These are phyloP conservation scores for Apis laboriosa DNA, from an alignment of 1,140 invertebrate species.

Conservation along the genomic window DNA sequence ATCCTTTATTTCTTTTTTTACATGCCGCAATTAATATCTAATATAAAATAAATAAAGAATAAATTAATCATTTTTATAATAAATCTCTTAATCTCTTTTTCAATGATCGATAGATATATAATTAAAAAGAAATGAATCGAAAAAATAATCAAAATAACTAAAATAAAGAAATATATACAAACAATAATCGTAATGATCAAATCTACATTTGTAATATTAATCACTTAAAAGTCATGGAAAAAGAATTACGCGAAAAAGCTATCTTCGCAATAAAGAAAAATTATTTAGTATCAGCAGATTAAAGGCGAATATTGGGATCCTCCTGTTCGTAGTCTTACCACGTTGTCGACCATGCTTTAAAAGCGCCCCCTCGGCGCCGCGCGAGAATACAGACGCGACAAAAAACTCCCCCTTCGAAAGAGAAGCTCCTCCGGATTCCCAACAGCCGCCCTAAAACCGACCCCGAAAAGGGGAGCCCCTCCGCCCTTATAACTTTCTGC, in stretches of 20 bases:
- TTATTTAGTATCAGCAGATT: conserved; percentile 33
- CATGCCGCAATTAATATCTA: no score
- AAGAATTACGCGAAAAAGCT: background rate
- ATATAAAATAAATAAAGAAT: no score
- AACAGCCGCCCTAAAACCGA: conserved; percentile 52
- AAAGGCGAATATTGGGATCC: conserved; percentile 11
- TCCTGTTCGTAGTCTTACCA: conserved; percentile 7
- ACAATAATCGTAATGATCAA: no score
- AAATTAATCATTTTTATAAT: no score
- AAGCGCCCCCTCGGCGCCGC: conserved; percentile 69
- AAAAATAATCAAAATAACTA: no score
- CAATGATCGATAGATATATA: no score
- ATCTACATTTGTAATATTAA: no score
- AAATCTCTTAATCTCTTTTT: no score
- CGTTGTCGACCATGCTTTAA: conserved; percentile 49
- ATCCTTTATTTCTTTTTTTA: no score
- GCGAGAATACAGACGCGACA: conserved; percentile 66
- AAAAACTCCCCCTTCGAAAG: conserved; percentile 62
- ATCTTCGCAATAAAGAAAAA: conserved; percentile 13
- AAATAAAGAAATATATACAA: no score
- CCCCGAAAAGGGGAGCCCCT: conserved; percentile 31
- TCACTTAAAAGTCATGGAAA: no score
- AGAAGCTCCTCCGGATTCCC: conserved; percentile 53
- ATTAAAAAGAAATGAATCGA: no score
- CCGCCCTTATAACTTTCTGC: conserved; percentile 39